Conservation (phyloP, 2,888 invertebrate species). For the Agriopis aurantiaria region DNA sequence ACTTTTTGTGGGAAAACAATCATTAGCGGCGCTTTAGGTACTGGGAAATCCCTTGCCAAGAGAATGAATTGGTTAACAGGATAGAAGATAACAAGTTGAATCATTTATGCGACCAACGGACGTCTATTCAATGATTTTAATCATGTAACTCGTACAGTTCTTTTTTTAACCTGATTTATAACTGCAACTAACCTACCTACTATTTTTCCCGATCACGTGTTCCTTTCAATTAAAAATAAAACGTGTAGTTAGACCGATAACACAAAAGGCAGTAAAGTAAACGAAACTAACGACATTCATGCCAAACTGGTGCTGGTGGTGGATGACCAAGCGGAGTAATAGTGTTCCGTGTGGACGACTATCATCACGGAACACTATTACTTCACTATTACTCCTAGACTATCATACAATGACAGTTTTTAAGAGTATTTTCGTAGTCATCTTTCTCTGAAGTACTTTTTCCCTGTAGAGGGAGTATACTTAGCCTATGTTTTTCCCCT, state of each 20-base stretch:
- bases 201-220: slow-evolving; percentile 13
- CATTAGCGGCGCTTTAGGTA: slow-evolving; percentile 11
- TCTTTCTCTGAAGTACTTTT: too few relatives aligned
- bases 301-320: neutral
- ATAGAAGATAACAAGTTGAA: neutral
- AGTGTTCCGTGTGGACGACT: too few relatives aligned
- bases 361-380: too few relatives aligned
- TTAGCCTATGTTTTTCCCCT: too few relatives aligned
- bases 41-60: slow-evolving; percentile 6
- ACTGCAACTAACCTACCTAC: neutral
- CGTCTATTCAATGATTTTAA: neutral
- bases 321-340: too few relatives aligned
- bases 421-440: neutral
- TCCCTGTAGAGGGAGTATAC: too few relatives aligned
- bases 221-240: slow-evolving; percentile 20
- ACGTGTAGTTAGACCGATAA: slow-evolving; percentile 12
- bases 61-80: neutral
- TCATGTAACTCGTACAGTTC: neutral
- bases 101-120: neutral
- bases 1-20: slow-evolving; percentile 19
- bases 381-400: too few relatives aligned
- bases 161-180: slow-evolving; percentile 3
- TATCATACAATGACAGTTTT: too few relatives aligned
- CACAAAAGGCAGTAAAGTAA: slow-evolving; percentile 7
- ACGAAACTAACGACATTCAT: slow-evolving; percentile 1